phyloP scores from a whole-genome alignment of 2,113 vertebrate species.

The Chitala chitala region DNA sequence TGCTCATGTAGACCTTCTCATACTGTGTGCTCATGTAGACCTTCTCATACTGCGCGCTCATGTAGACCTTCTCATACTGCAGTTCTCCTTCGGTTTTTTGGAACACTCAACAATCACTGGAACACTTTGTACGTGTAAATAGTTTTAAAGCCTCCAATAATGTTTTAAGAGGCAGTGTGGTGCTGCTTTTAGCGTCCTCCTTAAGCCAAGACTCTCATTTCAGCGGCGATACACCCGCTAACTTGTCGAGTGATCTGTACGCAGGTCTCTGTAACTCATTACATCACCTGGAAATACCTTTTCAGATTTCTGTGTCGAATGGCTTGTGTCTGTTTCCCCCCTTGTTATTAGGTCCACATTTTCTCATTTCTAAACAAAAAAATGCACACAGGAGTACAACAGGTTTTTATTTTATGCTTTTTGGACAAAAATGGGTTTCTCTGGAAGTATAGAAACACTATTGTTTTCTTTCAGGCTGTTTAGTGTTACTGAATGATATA shows the following conservation, averaged over 20 bases:
- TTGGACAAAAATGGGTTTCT: not conserved
- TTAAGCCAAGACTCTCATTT: slow-evolving; percentile 32
- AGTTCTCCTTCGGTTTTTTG: slow-evolving; percentile 33
- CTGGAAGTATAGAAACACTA: slow-evolving; percentile 6
- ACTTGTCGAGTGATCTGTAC: slow-evolving; percentile 10
- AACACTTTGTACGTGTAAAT: slow-evolving; percentile 48
- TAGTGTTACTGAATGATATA: slow-evolving; percentile 22
- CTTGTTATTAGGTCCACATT: slow-evolving; percentile 9
- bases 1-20: slow-evolving; percentile 32
- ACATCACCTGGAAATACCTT: slow-evolving; percentile 1
- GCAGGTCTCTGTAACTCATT: not conserved
- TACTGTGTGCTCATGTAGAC: slow-evolving; percentile 39
- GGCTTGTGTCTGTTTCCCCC: not conserved
- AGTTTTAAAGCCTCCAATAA: slow-evolving; percentile 40
- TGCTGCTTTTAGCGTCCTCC: slow-evolving; percentile 34
- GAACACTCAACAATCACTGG: slow-evolving; percentile 42
- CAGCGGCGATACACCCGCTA: slow-evolving; percentile 19
- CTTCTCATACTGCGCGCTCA: slow-evolving; percentile 35
- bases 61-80: too few species aligned
- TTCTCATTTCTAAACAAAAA: not conserved
- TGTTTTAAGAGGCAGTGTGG: slow-evolving; percentile 38
- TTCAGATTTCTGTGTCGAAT: not conserved
- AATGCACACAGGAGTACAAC: not conserved
- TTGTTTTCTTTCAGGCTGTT: not conserved
- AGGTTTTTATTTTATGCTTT: slow-evolving; percentile 9